Evolutionary conservation across 2,888 invertebrate genomes (phyloP), one percentile per base, ranked within the genome.

Genomic region (Halocaridina rubra): DNA sequence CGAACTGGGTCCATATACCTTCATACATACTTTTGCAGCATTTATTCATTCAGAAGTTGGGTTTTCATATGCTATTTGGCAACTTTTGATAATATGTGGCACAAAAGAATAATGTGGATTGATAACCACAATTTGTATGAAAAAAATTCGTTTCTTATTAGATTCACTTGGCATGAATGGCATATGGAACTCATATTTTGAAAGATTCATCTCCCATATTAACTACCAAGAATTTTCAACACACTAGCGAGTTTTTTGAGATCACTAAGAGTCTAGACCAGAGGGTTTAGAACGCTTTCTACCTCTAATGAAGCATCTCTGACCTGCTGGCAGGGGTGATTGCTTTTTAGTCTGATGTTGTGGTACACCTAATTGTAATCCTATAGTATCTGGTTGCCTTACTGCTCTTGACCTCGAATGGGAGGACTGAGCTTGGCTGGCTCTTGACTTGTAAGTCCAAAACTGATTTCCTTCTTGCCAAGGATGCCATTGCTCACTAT

Each of bases 121-220:
- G n/a, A n/a, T n/a, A n/a, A n/a, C n/a, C n/a, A n/a, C n/a, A n/a
- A n/a, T n/a, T n/a, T n/a, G n/a, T n/a, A n/a, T n/a, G n/a, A n/a
- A n/a, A n/a, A n/a, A n/a, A n/a, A n/a, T n/a, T 33, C 53, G 30
- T 19, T 30, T 76, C 30, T 72, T 81, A 61, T 85, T 72, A 72
- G 61, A 85, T 71, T 81, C 76, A 72, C 72, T 85, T n/a, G 77
- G 74, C 61, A 32, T 84, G 82, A 69, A 84, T 78, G 78, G 77
- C 82, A 84, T 72, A 77, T 53, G 27, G 27, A 29, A 29, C 46
- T 46, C 29, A n/a, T n/a, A n/a, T n/a, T n/a, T n/a, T n/a, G n/a
- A n/a, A n/a, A n/a, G n/a, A n/a, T 76, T 19, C 74, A 76, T 32
- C 71, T 72, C 59, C 59, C 72, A 71, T 72, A 61, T 32, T 72